Percentiles rank a stretch among this genome's conserved stretches.
Conservation (phyloP, 2,797 vertebrate genomes). For the Sparus aurata region DNA sequence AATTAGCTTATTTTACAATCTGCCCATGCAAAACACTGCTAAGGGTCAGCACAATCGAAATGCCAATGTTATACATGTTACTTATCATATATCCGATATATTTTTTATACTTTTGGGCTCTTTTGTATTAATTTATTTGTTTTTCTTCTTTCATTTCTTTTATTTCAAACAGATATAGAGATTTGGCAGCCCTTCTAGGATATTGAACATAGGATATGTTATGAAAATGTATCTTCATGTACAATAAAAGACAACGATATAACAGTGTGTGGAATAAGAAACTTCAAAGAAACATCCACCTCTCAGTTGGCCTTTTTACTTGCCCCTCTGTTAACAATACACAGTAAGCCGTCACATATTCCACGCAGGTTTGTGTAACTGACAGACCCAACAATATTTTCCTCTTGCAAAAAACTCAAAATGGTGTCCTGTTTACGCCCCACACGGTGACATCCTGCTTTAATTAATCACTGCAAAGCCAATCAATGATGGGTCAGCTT, state of each 20-base stretch:
- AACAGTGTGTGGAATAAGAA: neutral
- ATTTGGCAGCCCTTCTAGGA: neutral
- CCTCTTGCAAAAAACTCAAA: neutral
- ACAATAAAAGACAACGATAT: neutral
- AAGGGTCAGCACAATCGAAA: neutral
- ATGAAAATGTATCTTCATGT: neutral
- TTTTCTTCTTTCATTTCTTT: neutral
- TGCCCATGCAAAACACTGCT: neutral
- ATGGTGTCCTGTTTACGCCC: neutral
- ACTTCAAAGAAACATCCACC: neutral
- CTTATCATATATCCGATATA: no score
- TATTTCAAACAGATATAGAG: neutral
- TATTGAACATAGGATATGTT: neutral
- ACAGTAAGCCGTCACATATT: neutral
- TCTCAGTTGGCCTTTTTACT: neutral
- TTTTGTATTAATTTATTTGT: no score
- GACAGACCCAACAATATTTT: no score
- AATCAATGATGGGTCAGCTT: neutral
- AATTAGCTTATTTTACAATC: conserved; percentile 1
- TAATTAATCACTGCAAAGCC: conserved; percentile 10
- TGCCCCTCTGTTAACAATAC: no score
- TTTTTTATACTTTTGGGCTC: no score
- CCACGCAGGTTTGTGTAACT: no score
- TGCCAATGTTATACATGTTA: neutral
- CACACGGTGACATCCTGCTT: neutral